Base-by-base conservation (phyloP, 2,113 vertebrate genomes). In the Scytalopus superciliaris region DNA sequence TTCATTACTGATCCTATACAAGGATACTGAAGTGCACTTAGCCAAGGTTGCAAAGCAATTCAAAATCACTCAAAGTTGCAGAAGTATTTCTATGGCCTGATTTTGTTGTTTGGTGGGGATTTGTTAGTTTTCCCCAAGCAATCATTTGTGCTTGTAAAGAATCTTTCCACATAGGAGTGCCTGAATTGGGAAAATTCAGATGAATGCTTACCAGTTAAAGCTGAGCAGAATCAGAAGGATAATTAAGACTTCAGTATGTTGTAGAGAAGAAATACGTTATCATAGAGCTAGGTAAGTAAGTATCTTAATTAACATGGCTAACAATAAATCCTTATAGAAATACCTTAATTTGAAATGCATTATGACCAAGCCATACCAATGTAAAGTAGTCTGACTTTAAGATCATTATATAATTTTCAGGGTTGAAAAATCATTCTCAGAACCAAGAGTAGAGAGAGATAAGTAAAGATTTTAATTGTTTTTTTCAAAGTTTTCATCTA, bases 31-130 rank as follows among this genome's bases (percentile, higher is more conserved):
- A 81, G 52, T 47, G 12, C 63, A 33, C 67, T 78, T 86, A 84
- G 76, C 37, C 89, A 92, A 91, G 87, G 80, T 37, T 92, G 69
- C 74, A 75, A 84, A 92, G 74, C 49, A 89, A 91, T 82, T 89
- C 52, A 75, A 80, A 91, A 85, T 19, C 42, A 74, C 30, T 82
- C 16, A 47, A 73, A 85, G 57, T 30, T 69, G 56, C 42, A 55
- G 24, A 80, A 87, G 30, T 84, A 52, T 80, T 77, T 94, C 50
- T 74, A 2, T 59, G 18, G 33, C 12, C 53, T 45, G 9, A 8
- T 45, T 76, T 76, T 68, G 22, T 76, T 94, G n/a, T 28, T 75
- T 66, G 13, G 4, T 45, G 28, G 15, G 18, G 16, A 7, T 45
- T 59, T 50, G 19, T 33, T 19, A 21, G 27, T 78, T 74, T 73